Conservation (phyloP, 2,888 invertebrate species). For the Synanthedon vespiformis region DNA sequence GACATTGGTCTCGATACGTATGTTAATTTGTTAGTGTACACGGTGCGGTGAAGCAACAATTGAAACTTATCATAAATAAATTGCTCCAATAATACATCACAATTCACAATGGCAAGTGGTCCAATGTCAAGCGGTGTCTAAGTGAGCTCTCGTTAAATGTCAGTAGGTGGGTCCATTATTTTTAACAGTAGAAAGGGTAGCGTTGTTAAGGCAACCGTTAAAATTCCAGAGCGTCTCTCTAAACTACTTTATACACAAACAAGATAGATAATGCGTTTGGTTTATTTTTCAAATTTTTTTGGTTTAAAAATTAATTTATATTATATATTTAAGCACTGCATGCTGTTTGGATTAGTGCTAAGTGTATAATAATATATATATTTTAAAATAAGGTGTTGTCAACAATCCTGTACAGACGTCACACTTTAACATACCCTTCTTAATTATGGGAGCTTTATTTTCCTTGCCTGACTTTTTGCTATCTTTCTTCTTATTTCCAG, state of each 20-base stretch:
- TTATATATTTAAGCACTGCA: too few species aligned
- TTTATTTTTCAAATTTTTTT: too few species aligned
- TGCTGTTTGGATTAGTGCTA: too few species aligned
- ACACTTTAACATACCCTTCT: slow-evolving; percentile 50
- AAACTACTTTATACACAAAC: slow-evolving; percentile 5
- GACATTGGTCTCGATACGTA: slow-evolving; percentile 12
- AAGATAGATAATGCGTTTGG: not conserved
- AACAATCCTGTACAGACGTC: slow-evolving; percentile 3
- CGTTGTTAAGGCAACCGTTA: slow-evolving; percentile 19
- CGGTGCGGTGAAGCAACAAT: slow-evolving; percentile 26
- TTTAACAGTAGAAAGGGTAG: slow-evolving; percentile 21
- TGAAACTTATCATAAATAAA: slow-evolving; percentile 20
- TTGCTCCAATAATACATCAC: slow-evolving; percentile 23
- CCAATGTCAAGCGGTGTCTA: slow-evolving; percentile 36
- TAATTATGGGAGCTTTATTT: slow-evolving; percentile 41
- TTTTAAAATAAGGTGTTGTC: slow-evolving; percentile 3
- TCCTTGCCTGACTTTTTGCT: slow-evolving; percentile 54
- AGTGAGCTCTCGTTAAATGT: slow-evolving; percentile 46
- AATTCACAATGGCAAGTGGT: slow-evolving; percentile 35
- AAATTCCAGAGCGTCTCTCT: slow-evolving; percentile 26
- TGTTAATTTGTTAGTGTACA: slow-evolving; percentile 26
- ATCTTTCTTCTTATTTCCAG: slow-evolving; percentile 50
- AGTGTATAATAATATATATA: too few species aligned
- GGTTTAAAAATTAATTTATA: too few species aligned
- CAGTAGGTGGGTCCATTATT: slow-evolving; percentile 34